These are phyloP conservation scores for Psophia crepitans DNA, from an alignment of 2,113 vertebrate species.

Conservation along the genomic window DNA sequence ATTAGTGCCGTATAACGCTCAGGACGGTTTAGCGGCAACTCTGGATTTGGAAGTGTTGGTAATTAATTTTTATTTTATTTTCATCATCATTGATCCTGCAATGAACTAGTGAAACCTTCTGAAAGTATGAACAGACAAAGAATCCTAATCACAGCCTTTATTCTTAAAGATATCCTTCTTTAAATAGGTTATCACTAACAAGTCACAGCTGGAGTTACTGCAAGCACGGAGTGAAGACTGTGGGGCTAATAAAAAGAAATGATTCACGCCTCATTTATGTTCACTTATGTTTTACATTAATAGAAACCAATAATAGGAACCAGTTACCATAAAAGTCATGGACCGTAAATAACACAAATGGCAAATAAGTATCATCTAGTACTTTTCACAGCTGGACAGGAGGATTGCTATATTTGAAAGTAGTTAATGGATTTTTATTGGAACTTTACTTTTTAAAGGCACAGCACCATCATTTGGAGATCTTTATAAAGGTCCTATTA, in stretches of 20 bases:
- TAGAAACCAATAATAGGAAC: slow-evolving; percentile 95
- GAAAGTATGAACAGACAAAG: slow-evolving; percentile 66
- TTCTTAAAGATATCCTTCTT: slow-evolving; percentile 75
- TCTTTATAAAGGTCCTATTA: neutral
- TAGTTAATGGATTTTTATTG: slow-evolving; percentile 82
- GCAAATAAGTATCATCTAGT: slow-evolving; percentile 89
- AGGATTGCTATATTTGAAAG: slow-evolving; percentile 81
- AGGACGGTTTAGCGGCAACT: neutral
- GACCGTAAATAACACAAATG: slow-evolving; percentile 96
- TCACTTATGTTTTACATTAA: slow-evolving; percentile 98
- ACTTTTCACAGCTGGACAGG: slow-evolving; percentile 84
- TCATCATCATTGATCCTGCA: neutral
- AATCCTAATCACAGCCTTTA: slow-evolving; percentile 64
- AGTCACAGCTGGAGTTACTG: slow-evolving; percentile 82
- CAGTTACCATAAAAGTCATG: slow-evolving; percentile 92
- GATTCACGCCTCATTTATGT: slow-evolving; percentile 93
- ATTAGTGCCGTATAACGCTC: neutral
- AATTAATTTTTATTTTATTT: slow-evolving; percentile 37
- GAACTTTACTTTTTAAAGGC: slow-evolving; percentile 82
- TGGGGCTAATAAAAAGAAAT: slow-evolving; percentile 90
- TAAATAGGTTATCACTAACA: slow-evolving; percentile 85
- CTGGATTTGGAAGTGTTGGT: neutral
- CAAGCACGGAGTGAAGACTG: slow-evolving; percentile 76
- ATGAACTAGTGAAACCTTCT: slow-evolving; percentile 39
- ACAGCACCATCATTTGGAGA: slow-evolving; percentile 19